Percentiles rank a stretch among this genome's conserved stretches.
Conservation (phyloP, 2,888 invertebrate species). For the Vannuccia rotundouncinata region DNA sequence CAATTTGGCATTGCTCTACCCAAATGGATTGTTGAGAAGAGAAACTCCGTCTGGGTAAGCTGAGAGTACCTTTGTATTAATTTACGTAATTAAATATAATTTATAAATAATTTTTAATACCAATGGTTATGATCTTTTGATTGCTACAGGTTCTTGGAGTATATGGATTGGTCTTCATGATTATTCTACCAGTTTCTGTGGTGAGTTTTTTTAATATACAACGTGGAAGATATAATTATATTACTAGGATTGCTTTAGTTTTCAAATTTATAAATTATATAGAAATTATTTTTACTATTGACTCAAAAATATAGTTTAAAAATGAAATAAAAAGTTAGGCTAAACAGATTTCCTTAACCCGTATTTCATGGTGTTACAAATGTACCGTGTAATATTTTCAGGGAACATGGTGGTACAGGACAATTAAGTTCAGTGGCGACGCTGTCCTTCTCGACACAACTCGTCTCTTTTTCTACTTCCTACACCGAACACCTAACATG, state of each 20-base stretch:
- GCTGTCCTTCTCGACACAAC: conserved; percentile 90
- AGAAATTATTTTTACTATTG: background rate
- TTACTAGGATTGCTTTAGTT: no score
- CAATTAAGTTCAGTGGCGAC: conserved; percentile 91
- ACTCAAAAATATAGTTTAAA: background rate
- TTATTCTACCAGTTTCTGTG: conserved; percentile 70
- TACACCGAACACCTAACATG: conserved; percentile 92
- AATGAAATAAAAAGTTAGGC: background rate
- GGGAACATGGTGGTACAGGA: conserved; percentile 98
- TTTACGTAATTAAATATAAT: background rate
- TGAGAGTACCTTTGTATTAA: background rate
- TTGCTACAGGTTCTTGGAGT: background rate
- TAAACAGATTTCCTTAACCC: background rate
- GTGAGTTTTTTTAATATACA: conserved; percentile 55
- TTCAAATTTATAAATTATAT: no score
- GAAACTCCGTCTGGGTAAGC: conserved; percentile 86
- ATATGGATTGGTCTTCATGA: conserved; percentile 74
- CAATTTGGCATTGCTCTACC: conserved; percentile 98
- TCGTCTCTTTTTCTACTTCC: conserved; percentile 87
- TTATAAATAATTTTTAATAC: background rate
- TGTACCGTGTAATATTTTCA: conserved; percentile 44
- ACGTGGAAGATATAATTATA: no score
- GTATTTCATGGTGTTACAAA: background rate
- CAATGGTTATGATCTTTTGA: background rate
- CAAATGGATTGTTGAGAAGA: conserved; percentile 98